Conservation (phyloP, 2,888 invertebrate species). For the Gari tellinella region DNA sequence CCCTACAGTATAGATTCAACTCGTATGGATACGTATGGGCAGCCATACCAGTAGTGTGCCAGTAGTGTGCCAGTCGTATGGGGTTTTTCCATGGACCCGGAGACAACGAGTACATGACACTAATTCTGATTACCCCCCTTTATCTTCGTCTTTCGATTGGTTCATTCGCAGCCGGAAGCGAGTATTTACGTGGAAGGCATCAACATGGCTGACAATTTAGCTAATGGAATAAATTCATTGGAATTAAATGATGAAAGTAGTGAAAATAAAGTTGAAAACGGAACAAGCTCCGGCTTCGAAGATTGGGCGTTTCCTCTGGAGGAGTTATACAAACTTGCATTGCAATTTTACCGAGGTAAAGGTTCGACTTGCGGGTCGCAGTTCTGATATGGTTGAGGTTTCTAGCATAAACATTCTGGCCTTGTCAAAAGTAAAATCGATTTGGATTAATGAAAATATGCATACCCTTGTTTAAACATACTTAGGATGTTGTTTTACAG, state of each 20-base stretch:
- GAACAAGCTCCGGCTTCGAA: slow-evolving; percentile 43
- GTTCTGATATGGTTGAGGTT: not conserved
- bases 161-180: slow-evolving; percentile 33
- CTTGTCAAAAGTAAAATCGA: not conserved
- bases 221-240: slow-evolving; percentile 62
- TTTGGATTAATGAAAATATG: not conserved
- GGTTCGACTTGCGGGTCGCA: not conserved
- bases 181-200: slow-evolving; percentile 52
- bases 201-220: slow-evolving; percentile 71
- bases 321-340: slow-evolving; percentile 94
- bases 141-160: not conserved
- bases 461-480: too few species aligned
- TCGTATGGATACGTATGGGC: too few species aligned
- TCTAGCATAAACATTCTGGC: not conserved
- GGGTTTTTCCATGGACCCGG: too few species aligned
- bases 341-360: slow-evolving; percentile 96
- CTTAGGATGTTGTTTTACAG: too few species aligned
- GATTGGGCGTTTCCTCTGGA: slow-evolving; percentile 86
- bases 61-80: too few species aligned
- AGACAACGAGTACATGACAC: too few species aligned
- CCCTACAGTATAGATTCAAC: too few species aligned
- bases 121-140: too few species aligned
- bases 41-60: too few species aligned
- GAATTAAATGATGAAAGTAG: slow-evolving; percentile 54
- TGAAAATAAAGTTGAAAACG: slow-evolving; percentile 13